phyloP scores from a whole-genome alignment of 2,113 vertebrate genomes.

The Sander lucioperca region DNA sequence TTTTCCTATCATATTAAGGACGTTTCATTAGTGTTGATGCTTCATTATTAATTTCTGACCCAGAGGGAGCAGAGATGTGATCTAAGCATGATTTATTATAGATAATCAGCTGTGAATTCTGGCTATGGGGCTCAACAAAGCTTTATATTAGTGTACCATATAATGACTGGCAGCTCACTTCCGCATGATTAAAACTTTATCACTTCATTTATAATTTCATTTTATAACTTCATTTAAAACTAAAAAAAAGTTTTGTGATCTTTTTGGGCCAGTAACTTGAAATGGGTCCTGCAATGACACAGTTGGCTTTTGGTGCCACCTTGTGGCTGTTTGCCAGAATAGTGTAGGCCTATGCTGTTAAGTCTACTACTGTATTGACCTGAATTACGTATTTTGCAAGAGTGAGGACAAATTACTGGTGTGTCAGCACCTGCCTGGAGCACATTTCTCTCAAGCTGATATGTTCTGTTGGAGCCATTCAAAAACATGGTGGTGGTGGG shows the following conservation, averaged over 20 bases:
- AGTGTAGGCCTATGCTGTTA: neutral
- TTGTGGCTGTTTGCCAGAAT: conserved; percentile 32
- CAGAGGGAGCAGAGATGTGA: neutral
- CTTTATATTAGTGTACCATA: neutral
- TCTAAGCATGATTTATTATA: neutral
- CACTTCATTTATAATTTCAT: no score
- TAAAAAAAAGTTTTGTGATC: neutral
- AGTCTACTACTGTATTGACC: neutral
- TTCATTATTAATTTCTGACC: conserved; percentile 1
- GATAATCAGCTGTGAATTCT: conserved; percentile 31
- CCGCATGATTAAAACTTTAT: neutral
- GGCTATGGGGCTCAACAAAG: neutral
- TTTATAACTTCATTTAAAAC: no score
- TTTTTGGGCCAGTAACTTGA: neutral
- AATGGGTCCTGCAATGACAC: neutral
- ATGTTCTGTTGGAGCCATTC: neutral
- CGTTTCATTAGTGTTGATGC: neutral
- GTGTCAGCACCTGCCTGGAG: conserved; percentile 45
- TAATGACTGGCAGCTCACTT: neutral
- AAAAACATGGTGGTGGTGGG: neutral
- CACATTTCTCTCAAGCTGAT: conserved; percentile 5
- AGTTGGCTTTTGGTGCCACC: conserved; percentile 59
- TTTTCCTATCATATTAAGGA: conserved; percentile 33
- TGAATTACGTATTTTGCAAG: conserved; percentile 49
- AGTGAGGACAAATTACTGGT: conserved; percentile 1